Base-by-base conservation (phyloP, 2,888 invertebrate genomes). In the Buathra laborator region DNA sequence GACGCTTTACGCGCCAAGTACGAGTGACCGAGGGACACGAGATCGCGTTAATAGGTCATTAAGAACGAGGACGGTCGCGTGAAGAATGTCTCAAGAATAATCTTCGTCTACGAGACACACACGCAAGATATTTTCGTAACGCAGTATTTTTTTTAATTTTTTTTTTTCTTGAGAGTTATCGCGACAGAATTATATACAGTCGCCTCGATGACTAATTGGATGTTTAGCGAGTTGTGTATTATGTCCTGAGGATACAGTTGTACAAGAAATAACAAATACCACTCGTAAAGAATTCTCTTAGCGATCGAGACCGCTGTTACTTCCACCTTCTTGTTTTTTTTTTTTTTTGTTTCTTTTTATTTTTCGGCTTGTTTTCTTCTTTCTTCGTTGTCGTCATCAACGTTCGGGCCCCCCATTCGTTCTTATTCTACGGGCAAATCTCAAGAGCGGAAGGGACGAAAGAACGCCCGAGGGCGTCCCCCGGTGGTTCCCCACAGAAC, bases 361-460 rank as follows among this genome's bases (percentile, higher is more conserved):
- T 37, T 37, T 37, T 24, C 24, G 37, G 37, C 12, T 19, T 67
- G 51, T 75, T 46, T 79, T 67, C n/a, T 78, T 44, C 24, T n/a
- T 29, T 44, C 24, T n/a, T 29, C 14, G 48, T 68, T 14, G 19
- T 48, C 9, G 56, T 62, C 48, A 16, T n/a, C 53, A n/a, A 24
- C 24, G 43, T 37, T 67, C 5, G 37, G 37, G 37, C 16, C 37
- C 32, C 68, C 12, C 24, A 64, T 62, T 56, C 67, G 24, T 48
- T 46, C 74, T 67, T 74, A 56, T 44, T 74, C 75, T 68, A 53
- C 59, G 59, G 10, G 67, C 37, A 68, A 85, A 75, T 81, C 84
- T 79, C 48, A 6, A 75, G 70, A 43, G 66, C 81, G 66, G 43
- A 71, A 86, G 86, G 87, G 87, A 88, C 77, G 82, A 67, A 77